phyloP scores from a whole-genome alignment of 2,888 invertebrate genomes.

The Ernsta delagoae region DNA sequence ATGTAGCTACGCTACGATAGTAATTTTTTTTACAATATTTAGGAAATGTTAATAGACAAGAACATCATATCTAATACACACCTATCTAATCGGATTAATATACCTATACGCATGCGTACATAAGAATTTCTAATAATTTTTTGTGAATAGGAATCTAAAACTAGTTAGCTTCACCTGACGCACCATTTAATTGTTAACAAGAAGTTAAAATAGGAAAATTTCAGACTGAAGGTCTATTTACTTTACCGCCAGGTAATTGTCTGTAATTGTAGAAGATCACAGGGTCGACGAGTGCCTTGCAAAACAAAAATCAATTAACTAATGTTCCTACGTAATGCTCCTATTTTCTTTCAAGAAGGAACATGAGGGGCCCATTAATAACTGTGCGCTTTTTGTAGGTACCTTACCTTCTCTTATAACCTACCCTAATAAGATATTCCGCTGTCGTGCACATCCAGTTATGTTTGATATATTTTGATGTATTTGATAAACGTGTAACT shows the following conservation, averaged over 20 bases:
- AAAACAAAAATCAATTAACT: constrained; percentile 9
- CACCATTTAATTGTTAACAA: not conserved
- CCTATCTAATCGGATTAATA: too few relatives aligned
- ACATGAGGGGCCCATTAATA: not conserved
- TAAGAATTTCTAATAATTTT: too few relatives aligned
- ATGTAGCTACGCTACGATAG: too few relatives aligned
- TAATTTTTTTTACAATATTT: too few relatives aligned
- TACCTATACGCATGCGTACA: too few relatives aligned
- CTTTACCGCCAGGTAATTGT: constrained; percentile 6
- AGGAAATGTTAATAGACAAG: too few relatives aligned
- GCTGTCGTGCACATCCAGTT: not conserved
- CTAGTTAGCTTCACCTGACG: not conserved
- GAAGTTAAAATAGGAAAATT: not conserved
- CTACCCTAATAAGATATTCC: not conserved
- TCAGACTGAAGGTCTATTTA: not conserved
- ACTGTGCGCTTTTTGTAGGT: too few relatives aligned
- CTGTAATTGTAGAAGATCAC: constrained; percentile 6
- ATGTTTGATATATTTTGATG: constrained; percentile 2
- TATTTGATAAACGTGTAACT: not conserved
- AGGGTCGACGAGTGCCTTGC: not conserved
- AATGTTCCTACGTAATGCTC: too few relatives aligned
- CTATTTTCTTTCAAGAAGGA: not conserved
- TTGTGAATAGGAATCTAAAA: too few relatives aligned
- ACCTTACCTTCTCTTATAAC: too few relatives aligned
- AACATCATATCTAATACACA: too few relatives aligned